Evolutionary conservation across 2,888 invertebrate species (phyloP), one percentile per base, ranked within the genome.

Genomic region (Eulithis testata): DNA sequence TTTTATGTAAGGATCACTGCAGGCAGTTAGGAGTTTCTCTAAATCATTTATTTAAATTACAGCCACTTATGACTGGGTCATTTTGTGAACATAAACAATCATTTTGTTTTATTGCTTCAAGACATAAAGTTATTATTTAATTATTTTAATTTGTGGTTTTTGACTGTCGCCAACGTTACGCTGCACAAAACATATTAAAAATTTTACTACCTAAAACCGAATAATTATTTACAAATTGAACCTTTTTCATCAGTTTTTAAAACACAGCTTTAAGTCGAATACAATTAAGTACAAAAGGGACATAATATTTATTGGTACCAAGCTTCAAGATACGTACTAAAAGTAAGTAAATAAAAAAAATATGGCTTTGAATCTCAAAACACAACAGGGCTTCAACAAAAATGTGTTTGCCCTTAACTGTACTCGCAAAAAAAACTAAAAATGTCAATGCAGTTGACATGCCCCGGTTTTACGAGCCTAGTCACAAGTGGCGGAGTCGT

Each of bases 401-500:
- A 53, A 49, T n/a, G 36, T 50, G 8, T 44, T 50, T 60, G 49
- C 21, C 50, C 55, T 45, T 55, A 44, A 60, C 44, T 49, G 45
- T 54, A 60, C 52, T 43, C 36, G 56, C 59, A 56, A 60, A 62
- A 77, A 78, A 31, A 31, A 64, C 68, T 40, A 62, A 66, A 66
- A 68, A 63, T 60, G 60, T 57, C 64, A 66, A 60, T 68, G 67
- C 37, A 67, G 69, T 73, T 67, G 71, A 69, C 65, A 79, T 71
- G 72, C 69, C 75, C 75, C 75, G 75, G 67, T 78, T 81, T 81
- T 80, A 82, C 79, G 79, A 81, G 75, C 67, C 75, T 79, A 81
- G 82, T 81, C 80, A 79, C 80, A 82, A 81, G 79, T 85, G 83
- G 74, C 73, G 70, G 76, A 73, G 73, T 81, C 79, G 80, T 84